Evolutionary conservation across 2,113 vertebrate species (phyloP).

Genomic region (Leucopsar rothschildi): DNA sequence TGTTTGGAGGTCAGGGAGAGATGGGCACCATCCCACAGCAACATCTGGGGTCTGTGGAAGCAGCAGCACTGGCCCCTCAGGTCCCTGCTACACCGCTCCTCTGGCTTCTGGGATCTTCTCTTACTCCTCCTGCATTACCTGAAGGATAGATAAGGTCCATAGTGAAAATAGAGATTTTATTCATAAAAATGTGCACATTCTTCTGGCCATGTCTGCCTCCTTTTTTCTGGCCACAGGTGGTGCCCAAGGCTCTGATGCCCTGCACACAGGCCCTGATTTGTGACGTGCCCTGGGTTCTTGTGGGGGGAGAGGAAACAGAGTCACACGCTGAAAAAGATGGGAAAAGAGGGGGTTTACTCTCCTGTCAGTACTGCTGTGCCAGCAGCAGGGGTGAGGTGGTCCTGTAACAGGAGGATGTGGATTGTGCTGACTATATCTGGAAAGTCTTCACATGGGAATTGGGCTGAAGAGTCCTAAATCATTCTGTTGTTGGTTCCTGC

Average conservation of each 20-base stretch:
- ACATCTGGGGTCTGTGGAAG: accelerated
- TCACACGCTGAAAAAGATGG: accelerated
- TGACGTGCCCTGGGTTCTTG: accelerated
- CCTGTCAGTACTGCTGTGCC: accelerated
- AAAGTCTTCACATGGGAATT: accelerated
- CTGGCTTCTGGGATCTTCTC: neutral
- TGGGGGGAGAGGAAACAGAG: neutral
- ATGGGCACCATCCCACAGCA: accelerated
- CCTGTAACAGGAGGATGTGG: accelerated
- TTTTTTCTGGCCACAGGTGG: neutral
- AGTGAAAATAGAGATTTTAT: neutral
- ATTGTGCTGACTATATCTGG: neutral
- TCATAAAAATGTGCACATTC: neutral
- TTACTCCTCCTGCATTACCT: neutral
- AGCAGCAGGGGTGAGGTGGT: accelerated
- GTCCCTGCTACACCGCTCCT: neutral
- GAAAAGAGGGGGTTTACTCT: accelerated
- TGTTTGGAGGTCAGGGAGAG: neutral
- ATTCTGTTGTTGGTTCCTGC: neutral
- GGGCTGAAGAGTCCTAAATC: neutral
- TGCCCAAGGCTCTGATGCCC: neutral
- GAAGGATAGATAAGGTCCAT: accelerated
- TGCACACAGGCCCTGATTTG: accelerated
- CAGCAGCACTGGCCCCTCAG: neutral
- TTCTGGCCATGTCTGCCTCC: neutral